Base-by-base conservation (phyloP, 2,797 vertebrate genomes). In the Momotus momota region DNA sequence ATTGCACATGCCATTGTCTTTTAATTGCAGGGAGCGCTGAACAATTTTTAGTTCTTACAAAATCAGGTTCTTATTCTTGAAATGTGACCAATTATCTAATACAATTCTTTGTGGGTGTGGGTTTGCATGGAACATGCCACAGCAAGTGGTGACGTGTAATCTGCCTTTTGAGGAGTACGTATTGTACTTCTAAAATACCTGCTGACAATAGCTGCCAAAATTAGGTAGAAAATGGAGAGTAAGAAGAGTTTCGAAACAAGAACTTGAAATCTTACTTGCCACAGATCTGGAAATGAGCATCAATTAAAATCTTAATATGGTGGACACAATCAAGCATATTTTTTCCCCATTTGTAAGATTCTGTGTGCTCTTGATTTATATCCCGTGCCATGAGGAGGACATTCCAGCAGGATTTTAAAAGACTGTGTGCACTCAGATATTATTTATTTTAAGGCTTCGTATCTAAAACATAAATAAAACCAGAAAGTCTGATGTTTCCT, bases 71-170 rank as follows among this genome's bases (percentile, higher is more conserved):
- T 62, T 94, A 54, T 55, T 95, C 90, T 94, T 91, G 58, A 77
- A 81, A 74, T 95, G 62, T 93, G 89, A 80, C 91, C 93, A 87
- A 80, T 95, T 96, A 94, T 57, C 91, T 84, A 61, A 12, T 48
- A 84, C 83, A 86, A 3, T 89, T 85, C 75, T 3, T 79, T 25
- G 94, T 66, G 85, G 88, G 64, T 87, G 90, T 90, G 86, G 88
- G 90, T 82, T 94, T 93, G 86, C 52, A 66, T 69, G 81, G 82
- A 83, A 83, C 70, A 48, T 70, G 79, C 78, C 88, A 69, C 83
- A 93, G 93, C n/a, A 14, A 87, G 93, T 0, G 1, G 58, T 92
- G 86, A 89, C 14, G 21, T 84, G 58, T 79, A 69, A 73, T 81
- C 89, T 96, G 80, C 66, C 77, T 93, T 92, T 54, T 90, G 86